These are phyloP conservation scores for Troides aeacus DNA, from an alignment of 2,888 invertebrate genomes.

Conservation along the genomic window DNA sequence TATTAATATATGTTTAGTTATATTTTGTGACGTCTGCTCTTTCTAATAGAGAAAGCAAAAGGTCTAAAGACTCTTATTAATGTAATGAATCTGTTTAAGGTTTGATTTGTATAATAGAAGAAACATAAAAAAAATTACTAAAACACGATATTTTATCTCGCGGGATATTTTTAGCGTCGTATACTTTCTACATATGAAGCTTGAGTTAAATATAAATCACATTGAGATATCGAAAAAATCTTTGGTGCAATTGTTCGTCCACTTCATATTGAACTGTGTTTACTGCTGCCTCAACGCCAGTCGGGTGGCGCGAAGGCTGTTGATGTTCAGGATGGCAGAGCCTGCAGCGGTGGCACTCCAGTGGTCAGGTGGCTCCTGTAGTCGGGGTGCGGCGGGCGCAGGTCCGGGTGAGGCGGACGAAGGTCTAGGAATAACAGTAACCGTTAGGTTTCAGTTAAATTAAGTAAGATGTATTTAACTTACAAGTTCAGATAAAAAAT, in stretches of 20 bases:
- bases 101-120: too few species aligned
- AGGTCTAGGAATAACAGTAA: constrained; percentile 49
- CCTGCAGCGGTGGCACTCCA: constrained; percentile 63
- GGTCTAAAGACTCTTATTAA: too few species aligned
- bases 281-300: constrained; percentile 67
- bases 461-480: too few species aligned
- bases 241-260: constrained; percentile 31
- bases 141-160: too few species aligned
- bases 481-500: too few species aligned
- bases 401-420: constrained; percentile 59
- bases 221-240: constrained; percentile 31
- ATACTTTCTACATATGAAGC: neutral
- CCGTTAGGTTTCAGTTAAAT: neutral
- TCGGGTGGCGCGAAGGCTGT: constrained; percentile 69
- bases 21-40: too few species aligned
- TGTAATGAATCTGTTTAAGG: too few species aligned
- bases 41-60: too few species aligned
- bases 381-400: constrained; percentile 63
- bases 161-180: too few species aligned
- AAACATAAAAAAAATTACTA: too few species aligned
- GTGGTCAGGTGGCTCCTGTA: constrained; percentile 60
- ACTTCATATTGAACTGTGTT: constrained; percentile 18
- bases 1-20: too few species aligned
- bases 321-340: constrained; percentile 71
- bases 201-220: constrained; percentile 14